phyloP scores from a whole-genome alignment of 2,113 vertebrate genomes.

The Grantiella picta region DNA sequence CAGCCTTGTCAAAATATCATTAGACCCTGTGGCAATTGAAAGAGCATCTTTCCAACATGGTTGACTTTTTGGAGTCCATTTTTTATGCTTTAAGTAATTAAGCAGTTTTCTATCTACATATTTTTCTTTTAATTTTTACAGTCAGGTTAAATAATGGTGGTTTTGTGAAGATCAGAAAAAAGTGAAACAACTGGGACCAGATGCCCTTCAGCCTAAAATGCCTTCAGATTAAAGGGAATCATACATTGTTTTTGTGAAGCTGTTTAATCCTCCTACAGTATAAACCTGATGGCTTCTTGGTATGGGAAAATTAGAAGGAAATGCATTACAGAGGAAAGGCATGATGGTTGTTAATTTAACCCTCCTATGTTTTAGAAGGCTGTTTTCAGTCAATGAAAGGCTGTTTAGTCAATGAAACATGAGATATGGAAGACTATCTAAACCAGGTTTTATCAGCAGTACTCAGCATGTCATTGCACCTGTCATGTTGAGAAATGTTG shows the following conservation, averaged over 20 bases:
- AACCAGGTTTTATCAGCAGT: background rate
- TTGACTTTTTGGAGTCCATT: background rate
- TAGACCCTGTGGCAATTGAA: conserved; percentile 14
- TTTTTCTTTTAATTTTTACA: background rate
- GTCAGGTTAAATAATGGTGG: background rate
- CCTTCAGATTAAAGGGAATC: background rate
- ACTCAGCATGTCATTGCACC: background rate
- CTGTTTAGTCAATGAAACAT: background rate
- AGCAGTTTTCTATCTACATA: background rate
- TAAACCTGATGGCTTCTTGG: background rate
- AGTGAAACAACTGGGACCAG: background rate
- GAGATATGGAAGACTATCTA: background rate
- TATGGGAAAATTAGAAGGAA: background rate
- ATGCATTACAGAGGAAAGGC: background rate
- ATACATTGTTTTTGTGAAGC: background rate
- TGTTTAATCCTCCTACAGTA: background rate
- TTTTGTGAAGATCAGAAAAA: background rate
- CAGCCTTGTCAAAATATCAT: conserved; percentile 58
- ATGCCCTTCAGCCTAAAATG: background rate
- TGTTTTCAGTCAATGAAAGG: background rate
- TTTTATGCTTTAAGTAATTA: background rate
- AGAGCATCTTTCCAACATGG: background rate
- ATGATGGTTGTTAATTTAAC: background rate
- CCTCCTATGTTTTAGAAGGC: background rate
- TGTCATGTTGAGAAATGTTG: background rate